Conservation (phyloP, 2,113 vertebrate genomes). For the Engraulis encrasicolus region DNA sequence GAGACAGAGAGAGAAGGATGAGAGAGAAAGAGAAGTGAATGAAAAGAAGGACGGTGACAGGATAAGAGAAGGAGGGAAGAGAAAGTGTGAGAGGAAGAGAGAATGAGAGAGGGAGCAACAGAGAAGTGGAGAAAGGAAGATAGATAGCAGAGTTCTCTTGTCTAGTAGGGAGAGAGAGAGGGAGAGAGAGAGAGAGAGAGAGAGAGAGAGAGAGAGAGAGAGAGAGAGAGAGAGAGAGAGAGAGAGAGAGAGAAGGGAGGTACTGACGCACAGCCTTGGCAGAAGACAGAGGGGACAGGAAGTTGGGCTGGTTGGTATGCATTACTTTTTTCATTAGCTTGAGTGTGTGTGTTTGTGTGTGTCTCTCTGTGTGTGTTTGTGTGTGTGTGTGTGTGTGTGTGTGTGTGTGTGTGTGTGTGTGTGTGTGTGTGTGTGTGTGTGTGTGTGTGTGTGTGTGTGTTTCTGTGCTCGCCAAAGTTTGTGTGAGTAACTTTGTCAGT, state of each 20-base stretch:
- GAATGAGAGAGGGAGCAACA: too few species aligned
- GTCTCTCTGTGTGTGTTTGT: neutral
- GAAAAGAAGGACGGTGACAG: too few species aligned
- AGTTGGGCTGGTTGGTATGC: neutral
- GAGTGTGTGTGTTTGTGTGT: neutral
- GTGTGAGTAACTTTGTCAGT: too few species aligned
- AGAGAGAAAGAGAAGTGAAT: too few species aligned
- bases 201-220: neutral
- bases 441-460: too few species aligned
- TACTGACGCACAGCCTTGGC: neutral
- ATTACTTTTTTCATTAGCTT: neutral
- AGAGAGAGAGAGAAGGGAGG: conserved; percentile 7
- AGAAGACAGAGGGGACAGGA: neutral
- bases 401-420: neutral
- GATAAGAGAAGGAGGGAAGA: too few species aligned
- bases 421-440: too few species aligned
- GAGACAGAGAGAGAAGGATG: too few species aligned
- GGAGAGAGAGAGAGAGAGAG: neutral
- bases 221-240: neutral
- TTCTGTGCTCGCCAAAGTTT: too few species aligned
- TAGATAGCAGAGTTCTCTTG: neutral
- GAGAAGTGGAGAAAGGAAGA: too few species aligned
- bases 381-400: neutral
- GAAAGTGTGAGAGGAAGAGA: too few species aligned
- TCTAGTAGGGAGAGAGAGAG: neutral